These are phyloP conservation scores for Umimayanthus kanabou DNA, from an alignment of 92 coral and sea anemone species.

Conservation along the genomic window DNA sequence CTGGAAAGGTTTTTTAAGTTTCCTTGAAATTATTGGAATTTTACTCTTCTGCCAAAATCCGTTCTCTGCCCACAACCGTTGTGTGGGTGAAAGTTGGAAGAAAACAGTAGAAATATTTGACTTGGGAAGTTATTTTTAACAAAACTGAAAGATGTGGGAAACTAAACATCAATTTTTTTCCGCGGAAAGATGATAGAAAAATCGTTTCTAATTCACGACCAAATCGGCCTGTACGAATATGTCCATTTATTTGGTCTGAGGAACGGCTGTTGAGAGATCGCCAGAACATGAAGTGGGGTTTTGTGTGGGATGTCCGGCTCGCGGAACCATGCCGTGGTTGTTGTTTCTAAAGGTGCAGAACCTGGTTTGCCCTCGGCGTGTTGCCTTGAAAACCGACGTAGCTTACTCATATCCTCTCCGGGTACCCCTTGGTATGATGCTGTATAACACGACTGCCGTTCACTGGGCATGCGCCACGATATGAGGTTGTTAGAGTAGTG, in stretches of 20 bases:
- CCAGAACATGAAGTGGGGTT: constrained; percentile 89
- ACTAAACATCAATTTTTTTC: neutral
- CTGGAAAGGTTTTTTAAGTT: too few species aligned
- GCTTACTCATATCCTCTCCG: constrained; percentile 56
- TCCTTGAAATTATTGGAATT: neutral
- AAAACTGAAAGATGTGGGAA: neutral
- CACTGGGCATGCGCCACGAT: constrained; percentile 63
- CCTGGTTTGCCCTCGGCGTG: constrained; percentile 77
- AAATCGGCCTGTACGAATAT: constrained; percentile 83
- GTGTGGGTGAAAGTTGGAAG: neutral
- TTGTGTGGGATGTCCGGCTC: constrained; percentile 63
- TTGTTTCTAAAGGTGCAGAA: constrained; percentile 69
- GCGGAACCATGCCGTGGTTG: constrained; percentile 74
- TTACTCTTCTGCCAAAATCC: neutral
- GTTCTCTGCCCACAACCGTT: neutral
- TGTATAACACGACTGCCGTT: constrained; percentile 73
- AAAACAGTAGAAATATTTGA: too few species aligned
- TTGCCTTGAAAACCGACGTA: constrained; percentile 71
- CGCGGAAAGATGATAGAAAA: neutral
- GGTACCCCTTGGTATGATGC: constrained; percentile 57
- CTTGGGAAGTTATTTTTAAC: too few species aligned
- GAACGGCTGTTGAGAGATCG: constrained; percentile 84
- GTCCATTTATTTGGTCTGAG: constrained; percentile 82
- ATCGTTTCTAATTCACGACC: constrained; percentile 18
- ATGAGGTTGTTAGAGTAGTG: constrained; percentile 86